Percentiles rank a stretch among this genome's conserved stretches.
phyloP scores from a whole-genome alignment of 2,113 vertebrate species.

The Oncorhynchus tshawytscha region DNA sequence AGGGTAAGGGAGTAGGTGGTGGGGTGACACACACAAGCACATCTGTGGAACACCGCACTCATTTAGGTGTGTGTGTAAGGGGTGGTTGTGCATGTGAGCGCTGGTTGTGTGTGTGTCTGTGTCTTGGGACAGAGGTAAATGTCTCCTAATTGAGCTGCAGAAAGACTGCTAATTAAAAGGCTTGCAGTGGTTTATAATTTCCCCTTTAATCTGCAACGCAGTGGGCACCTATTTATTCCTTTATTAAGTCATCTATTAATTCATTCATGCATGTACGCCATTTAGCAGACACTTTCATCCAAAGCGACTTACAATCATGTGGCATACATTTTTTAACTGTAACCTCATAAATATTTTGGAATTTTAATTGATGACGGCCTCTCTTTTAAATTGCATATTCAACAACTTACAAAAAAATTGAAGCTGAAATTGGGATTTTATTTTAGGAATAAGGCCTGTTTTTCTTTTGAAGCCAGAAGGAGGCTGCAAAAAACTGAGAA shows the following conservation, averaged over 20 bases:
- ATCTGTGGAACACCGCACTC: background rate
- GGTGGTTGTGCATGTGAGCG: background rate
- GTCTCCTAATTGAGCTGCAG: constrained; percentile 61
- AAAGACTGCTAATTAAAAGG: constrained; percentile 20
- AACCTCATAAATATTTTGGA: too few relatives aligned
- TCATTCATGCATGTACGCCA: too few relatives aligned
- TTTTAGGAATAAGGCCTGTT: too few relatives aligned
- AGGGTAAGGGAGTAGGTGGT: background rate
- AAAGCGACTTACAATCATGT: too few relatives aligned
- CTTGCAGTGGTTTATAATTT: background rate
- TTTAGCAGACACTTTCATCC: too few relatives aligned
- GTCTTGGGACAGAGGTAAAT: constrained; percentile 54
- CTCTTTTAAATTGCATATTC: too few relatives aligned
- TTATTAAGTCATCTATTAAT: background rate
- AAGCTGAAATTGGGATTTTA: too few relatives aligned
- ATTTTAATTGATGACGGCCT: too few relatives aligned
- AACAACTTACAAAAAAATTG: too few relatives aligned
- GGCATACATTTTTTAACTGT: too few relatives aligned
- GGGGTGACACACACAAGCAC: background rate
- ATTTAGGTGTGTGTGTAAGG: constrained; percentile 1
- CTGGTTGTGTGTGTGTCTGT: background rate
- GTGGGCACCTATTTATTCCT: background rate
- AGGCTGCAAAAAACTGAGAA: too few relatives aligned
- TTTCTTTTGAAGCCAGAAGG: too few relatives aligned
- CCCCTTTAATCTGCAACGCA: background rate